Evolutionary conservation across 2,888 invertebrate genomes (phyloP), one percentile per base, ranked within the genome.

Genomic region (Andrena chrysosceles): DNA sequence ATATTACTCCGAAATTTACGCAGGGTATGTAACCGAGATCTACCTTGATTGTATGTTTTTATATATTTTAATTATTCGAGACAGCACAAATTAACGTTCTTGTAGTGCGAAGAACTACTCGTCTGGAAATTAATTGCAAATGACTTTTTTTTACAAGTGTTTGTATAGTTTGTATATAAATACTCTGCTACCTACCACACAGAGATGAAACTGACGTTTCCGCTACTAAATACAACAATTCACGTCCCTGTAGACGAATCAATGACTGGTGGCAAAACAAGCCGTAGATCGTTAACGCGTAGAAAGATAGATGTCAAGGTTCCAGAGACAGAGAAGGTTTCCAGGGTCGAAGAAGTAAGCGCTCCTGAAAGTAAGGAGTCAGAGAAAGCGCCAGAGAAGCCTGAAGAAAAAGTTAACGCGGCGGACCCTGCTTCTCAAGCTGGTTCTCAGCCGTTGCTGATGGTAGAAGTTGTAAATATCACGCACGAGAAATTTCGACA

Each of bases 381-480:
- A 5, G 83, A 85, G 62, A 84, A 85, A 78, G 1, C 77, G 0
- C 52, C 72, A 13, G 86, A 87, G 13, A 80, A 75, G 63, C 54
- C 68, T 7, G 89, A 81, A 8, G 88, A 89, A 13, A 82, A 78
- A 60, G 1, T 52, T 64, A 31, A 59, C 31, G 29, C 76, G n/a
- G 42, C 78, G 33, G 73, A 77, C 6, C 16, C 82, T 52, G 73
- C 56, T 1, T n/a, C 83, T 8, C 74, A 79, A n/a, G 54, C 85
- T 54, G 81, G 75, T 74, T 68, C 83, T 31, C 95, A 95, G 85
- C 95, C 96, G 16, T 95, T 99, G 23, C 94, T 99, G 82, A 98
- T 99, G 97, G 98, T 97, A 0, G 98, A 99, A 94, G 98, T 98
- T 29, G 98, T 98, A 93, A 99, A 99, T 95, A 94, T 99, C 71